phyloP scores from a whole-genome alignment of 2,888 invertebrate species.

The Phoenoteleia sp. region DNA sequence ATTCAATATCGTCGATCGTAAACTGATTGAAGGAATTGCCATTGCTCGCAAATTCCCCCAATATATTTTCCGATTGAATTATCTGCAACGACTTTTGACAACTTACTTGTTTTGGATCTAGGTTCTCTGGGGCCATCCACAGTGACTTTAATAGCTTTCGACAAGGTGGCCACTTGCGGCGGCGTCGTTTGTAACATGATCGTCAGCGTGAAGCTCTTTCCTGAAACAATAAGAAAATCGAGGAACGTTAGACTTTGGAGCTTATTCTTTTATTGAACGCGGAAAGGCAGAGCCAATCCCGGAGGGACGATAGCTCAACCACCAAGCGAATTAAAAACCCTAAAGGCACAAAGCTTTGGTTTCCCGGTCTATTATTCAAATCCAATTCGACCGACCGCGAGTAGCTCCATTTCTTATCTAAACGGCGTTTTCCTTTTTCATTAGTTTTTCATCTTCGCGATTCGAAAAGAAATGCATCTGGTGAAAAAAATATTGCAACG shows the following conservation, averaged over 20 bases:
- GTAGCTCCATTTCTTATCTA: constrained; percentile 74
- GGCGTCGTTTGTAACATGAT: constrained; percentile 88
- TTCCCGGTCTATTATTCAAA: constrained; percentile 83
- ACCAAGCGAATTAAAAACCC: constrained; percentile 83
- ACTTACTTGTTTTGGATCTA: constrained; percentile 98
- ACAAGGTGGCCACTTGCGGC: constrained; percentile 96
- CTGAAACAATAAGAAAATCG: constrained; percentile 76
- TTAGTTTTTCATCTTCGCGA: constrained; percentile 17
- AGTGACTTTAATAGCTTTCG: constrained; percentile 99
- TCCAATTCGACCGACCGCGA: constrained; percentile 82
- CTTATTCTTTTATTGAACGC: constrained; percentile 50
- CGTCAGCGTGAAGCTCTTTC: constrained; percentile 78
- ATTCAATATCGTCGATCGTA: no score
- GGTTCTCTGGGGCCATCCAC: constrained; percentile 99
- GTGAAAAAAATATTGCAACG: no score
- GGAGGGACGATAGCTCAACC: constrained; percentile 79
- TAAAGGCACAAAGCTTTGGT: constrained; percentile 78
- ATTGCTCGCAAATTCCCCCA: no score
- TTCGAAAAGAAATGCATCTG: no score
- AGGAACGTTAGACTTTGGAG: constrained; percentile 15
- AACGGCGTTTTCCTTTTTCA: constrained; percentile 43
- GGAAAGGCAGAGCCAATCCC: constrained; percentile 63
- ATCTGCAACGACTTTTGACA: no score
- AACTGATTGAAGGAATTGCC: no score
- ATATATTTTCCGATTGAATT: no score